Base-by-base conservation (phyloP, 1,140 invertebrate species). In the Neuroterus valhalla region DNA sequence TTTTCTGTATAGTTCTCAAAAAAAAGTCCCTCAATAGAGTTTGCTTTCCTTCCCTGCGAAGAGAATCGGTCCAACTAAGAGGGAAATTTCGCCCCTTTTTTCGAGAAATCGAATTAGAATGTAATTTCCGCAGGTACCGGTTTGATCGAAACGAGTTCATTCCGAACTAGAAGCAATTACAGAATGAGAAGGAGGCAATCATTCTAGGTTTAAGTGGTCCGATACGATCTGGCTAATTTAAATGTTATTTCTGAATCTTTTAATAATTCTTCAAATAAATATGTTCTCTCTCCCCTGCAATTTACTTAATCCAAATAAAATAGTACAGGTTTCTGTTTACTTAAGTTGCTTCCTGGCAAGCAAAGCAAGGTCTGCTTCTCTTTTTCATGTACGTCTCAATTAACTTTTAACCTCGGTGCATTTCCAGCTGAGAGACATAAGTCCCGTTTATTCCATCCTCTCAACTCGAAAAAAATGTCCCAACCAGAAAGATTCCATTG, bases 21-120 rank as follows among this genome's bases (percentile, higher is more conserved):
- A 62, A 62, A 62, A 3, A n/a, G 31, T 15, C 31, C 55, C 55
- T 62, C 26, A 15, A 62, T 62, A 62, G n/a, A 62, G n/a, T 38
- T 62, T 31, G 55, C 21, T 14, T 26, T 15, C 21, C 14, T 62
- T 62, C 12, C 23, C 31, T 6, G 5, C 21, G 11, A 52, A 26
- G 55, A 23, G 23, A 31, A 62, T 62, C 55, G 55, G 19, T 62
- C 31, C 55, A 26, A 62, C 26, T 38, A 15, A 14, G 23, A 12
- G 55, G n/a, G 55, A 62, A 62, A 26, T 62, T 62, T 62, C n/a
- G 23, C 23, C 6, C 26, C 55, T 23, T 62, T 62, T 62, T 62
- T 62, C 23, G 26, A 62, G 55, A 62, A 62, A 62, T 62, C 55
- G 31, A 62, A 62, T 62, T 62, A 62, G 21, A 62, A 62, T 62